phyloP scores from a whole-genome alignment of 2,888 invertebrate genomes.

The Drepana falcataria region DNA sequence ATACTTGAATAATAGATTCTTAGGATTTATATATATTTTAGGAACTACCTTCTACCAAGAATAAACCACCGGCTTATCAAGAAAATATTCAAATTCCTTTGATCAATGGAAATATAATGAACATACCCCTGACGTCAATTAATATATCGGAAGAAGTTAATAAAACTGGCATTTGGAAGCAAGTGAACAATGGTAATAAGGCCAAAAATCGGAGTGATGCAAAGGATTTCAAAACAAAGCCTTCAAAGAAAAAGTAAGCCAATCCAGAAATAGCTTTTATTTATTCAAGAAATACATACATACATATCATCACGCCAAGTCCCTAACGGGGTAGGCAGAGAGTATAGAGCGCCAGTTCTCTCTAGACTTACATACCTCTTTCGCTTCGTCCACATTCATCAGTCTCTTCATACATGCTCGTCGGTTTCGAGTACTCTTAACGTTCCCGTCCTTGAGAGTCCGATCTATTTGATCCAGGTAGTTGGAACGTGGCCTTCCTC shows the following conservation, averaged over 20 bases:
- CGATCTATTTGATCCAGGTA: no score
- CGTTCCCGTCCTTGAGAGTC: no score
- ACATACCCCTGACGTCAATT: conserved; percentile 90
- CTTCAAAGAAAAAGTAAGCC: conserved; percentile 68
- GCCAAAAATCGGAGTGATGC: conserved; percentile 51
- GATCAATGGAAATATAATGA: conserved; percentile 93
- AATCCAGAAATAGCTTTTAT: background rate
- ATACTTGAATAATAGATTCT: conserved; percentile 23
- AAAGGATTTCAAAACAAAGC: conserved; percentile 56
- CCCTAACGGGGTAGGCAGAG: no score
- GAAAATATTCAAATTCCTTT: conserved; percentile 91
- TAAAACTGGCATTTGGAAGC: conserved; percentile 96
- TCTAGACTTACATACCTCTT: no score
- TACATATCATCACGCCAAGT: no score
- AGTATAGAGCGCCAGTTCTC: no score
- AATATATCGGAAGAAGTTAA: conserved; percentile 97
- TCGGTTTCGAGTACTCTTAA: no score
- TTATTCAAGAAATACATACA: no score
- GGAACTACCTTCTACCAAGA: conserved; percentile 56
- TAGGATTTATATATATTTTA: conserved; percentile 47
- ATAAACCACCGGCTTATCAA: conserved; percentile 70
- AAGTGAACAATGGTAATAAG: conserved; percentile 86
- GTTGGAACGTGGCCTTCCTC: no score
- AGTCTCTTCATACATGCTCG: no score
- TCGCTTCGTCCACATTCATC: no score